Base-by-base conservation (phyloP, 2,888 invertebrate species). In the Zaprionus bogoriensis region DNA sequence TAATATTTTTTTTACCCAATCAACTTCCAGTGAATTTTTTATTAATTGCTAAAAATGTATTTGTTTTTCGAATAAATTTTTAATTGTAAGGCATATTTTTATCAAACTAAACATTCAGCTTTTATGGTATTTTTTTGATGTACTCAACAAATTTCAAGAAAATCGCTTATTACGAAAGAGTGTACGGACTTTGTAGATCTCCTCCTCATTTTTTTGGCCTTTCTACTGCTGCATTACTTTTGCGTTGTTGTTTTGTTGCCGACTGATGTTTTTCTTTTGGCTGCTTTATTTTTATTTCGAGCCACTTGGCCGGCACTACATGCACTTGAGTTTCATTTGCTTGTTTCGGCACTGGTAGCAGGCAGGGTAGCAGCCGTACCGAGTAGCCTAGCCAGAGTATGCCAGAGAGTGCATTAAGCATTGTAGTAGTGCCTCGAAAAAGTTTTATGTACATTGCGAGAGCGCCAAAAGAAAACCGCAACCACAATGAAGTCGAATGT, bases 241-340 rank as follows among this genome's bases (percentile, higher is more conserved):
- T 70, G 54, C 44, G 48, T 38, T n/a, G 59, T 53, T 53, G 28
- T 48, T 55, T 65, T 30, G 45, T 32, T 46, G 59, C 59, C 50
- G 22, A 57, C 61, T 66, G 66, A 65, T 67, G 67, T 65, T 73
- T 36, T 51, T 67, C 42, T 50, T 32, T 66, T 53, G 41, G 42
- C 28, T 63, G 44, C 50, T 44, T 47, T 55, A 51, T 57, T 60
- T 45, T 47, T 27, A 23, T 52, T 60, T 63, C 50, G 61, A 59
- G 69, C 67, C 72, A 81, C 81, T 79, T 79, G 79, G 79, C 79
- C 65, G 72, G 65, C 63, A 78, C 67, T 53, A 83, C 83, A 83
- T 81, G 81, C 78, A 80, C 81, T 81, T 81, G 80, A 80, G 81
- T 83, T 81, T 81, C 81, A 83, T 83, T 83, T 81, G 81, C 60